phyloP scores from a whole-genome alignment of 2,113 vertebrate genomes.

The Eurystomus gularis region DNA sequence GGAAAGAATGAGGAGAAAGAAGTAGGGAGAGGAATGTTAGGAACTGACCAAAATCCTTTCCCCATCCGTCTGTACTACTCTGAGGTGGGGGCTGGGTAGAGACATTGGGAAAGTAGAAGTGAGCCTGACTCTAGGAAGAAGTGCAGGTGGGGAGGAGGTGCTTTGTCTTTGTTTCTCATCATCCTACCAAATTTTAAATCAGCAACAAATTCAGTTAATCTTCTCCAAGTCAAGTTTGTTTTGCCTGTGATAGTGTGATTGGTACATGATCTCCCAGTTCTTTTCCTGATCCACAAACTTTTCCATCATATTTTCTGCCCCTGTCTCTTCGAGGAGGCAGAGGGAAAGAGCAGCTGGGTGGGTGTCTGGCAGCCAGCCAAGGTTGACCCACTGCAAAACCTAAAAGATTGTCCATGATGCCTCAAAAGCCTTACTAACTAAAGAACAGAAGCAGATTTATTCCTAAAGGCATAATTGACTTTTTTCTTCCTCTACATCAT shows the following conservation, averaged over 20 bases:
- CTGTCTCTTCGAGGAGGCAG: neutral
- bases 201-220: neutral
- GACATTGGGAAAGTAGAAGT: neutral
- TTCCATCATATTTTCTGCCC: neutral
- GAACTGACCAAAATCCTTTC: neutral
- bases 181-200: neutral
- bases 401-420: neutral
- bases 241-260: neutral
- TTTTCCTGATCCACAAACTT: neutral
- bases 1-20: neutral
- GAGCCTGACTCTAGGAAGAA: neutral
- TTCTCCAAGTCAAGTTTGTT: neutral
- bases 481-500: neutral
- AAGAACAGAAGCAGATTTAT: neutral
- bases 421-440: neutral
- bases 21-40: neutral
- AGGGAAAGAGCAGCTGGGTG: no score
- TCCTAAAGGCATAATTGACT: neutral
- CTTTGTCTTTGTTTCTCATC: neutral
- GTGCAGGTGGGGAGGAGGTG: neutral
- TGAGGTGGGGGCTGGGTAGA: accelerated
- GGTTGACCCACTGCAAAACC: neutral
- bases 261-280: neutral
- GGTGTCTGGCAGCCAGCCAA: neutral
- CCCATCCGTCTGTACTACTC: neutral